Evolutionary conservation across 2,888 invertebrate genomes (phyloP), one percentile per base, ranked within the genome.

Genomic region (Epirrhoe alternata): DNA sequence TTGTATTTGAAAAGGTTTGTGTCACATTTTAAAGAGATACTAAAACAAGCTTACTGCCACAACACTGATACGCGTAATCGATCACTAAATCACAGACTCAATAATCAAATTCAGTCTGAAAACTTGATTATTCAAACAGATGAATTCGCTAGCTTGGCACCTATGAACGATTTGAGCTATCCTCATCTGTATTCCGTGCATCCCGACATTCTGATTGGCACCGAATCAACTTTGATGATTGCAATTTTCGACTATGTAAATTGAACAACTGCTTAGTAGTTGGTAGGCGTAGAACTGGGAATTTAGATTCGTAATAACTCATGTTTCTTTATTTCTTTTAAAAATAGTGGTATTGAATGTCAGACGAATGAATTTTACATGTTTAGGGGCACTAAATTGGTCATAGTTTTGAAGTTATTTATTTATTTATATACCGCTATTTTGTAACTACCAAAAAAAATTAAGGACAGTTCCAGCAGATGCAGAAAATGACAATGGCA

Each of bases 131-230:
- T 84, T 80, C 82, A 78, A 80, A 74, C 71, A 72, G 73, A 74
- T 76, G 76, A 77, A 74, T 78, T 76, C 69, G 68, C 76, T 74
- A 77, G 80, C 78, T 78, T 79, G 78, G 69, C 79, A 78, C 77
- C 79, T 73, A 77, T 75, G 77, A 76, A 73, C 77, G 66, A 66
- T 74, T 73, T 72, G 63, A 70, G 69, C 69, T 71, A 68, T 53
- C 62, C 68, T 85, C 86, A 86, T 87, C 81, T 81, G 80, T 83
- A 87, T 87, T 87, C 86, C 72, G 75, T 80, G 82, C 82, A 77
- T 72, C 66, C 74, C 75, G 71, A 71, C 80, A 77, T 79, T 83
- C 82, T 82, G 82, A 85, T 83, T 82, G 79, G 81, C 71, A 77
- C 70, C 74, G 79, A 77, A 74, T 78, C 77, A 78, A 78, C 78